Percentiles rank a stretch among this genome's conserved stretches.
phyloP scores from a whole-genome alignment of 2,888 invertebrate genomes.

The Kuschelorhynchus macadamiae region DNA sequence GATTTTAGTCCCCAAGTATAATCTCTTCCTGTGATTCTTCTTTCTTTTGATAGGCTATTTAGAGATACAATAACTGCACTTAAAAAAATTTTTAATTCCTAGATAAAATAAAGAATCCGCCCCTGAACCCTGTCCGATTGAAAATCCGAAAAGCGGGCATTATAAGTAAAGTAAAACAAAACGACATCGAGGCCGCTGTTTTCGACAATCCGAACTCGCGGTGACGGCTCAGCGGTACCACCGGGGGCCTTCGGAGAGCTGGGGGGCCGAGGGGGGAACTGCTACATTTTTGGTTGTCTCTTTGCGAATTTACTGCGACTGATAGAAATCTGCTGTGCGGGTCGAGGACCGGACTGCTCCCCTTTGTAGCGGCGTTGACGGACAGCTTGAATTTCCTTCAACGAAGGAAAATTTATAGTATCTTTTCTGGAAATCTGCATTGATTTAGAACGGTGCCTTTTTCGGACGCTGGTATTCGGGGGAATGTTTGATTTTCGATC shows the following conservation, averaged over 20 bases:
- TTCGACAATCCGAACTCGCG: slow-evolving; percentile 41
- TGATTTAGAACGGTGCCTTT: no score
- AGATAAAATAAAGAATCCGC: slow-evolving; percentile 25
- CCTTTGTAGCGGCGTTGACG: slow-evolving; percentile 31
- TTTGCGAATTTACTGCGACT: slow-evolving; percentile 65
- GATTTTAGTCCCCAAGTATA: no score
- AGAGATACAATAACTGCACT: no score
- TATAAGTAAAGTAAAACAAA: slow-evolving; percentile 56
- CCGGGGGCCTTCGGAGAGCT: slow-evolving; percentile 45
- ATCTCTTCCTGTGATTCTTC: no score
- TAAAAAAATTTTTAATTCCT: no score
- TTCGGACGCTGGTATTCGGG: no score
- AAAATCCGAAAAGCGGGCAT: slow-evolving; percentile 62
- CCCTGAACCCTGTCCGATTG: slow-evolving; percentile 51
- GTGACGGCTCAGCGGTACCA: slow-evolving; percentile 35
- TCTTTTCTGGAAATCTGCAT: no score
- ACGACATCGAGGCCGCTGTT: slow-evolving; percentile 49
- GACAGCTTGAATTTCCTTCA: slow-evolving; percentile 24
- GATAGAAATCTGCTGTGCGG: slow-evolving; percentile 66
- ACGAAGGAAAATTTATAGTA: no score
- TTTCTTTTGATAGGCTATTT: no score
- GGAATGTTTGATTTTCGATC: no score
- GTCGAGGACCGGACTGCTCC: slow-evolving; percentile 49
- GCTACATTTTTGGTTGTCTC: slow-evolving; percentile 61
- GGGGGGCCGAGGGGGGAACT: slow-evolving; percentile 23